Conservation (phyloP, 2,797 vertebrate genomes). For the Clarias platycephalus region DNA sequence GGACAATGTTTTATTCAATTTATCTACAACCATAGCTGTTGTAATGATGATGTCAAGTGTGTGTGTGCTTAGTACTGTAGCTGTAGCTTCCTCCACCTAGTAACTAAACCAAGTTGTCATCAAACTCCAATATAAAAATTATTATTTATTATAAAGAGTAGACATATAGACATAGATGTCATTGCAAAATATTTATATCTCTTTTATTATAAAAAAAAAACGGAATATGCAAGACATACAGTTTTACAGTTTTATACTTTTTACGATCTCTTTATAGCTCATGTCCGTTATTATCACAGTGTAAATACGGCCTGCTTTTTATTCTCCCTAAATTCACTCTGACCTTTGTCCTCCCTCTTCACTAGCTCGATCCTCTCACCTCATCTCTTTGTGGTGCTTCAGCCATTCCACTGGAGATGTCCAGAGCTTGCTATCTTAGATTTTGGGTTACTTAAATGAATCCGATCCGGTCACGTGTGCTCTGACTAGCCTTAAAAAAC, state of each 20-base stretch:
- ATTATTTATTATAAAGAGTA: too few relatives aligned
- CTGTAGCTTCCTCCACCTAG: background rate
- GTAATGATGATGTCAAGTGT: background rate
- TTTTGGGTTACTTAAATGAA: background rate
- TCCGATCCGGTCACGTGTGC: too few relatives aligned
- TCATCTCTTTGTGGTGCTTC: background rate
- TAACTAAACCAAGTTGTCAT: background rate
- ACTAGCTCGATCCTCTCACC: background rate
- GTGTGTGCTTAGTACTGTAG: background rate
- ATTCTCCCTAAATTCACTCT: background rate
- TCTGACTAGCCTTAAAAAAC: too few relatives aligned
- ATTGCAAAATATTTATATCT: too few relatives aligned
- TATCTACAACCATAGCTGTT: background rate
- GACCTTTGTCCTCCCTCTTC: background rate
- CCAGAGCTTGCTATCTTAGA: background rate
- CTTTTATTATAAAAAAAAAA: too few relatives aligned
- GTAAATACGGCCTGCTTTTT: background rate
- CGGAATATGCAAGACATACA: too few relatives aligned
- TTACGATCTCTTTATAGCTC: too few relatives aligned
- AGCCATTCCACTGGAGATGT: conserved; percentile 5
- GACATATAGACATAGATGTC: too few relatives aligned
- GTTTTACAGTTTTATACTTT: too few relatives aligned
- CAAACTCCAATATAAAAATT: background rate
- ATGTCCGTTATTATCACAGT: background rate
- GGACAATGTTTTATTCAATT: background rate